Percentiles rank a stretch among this genome's conserved stretches.
phyloP scores from a whole-genome alignment of 2,113 vertebrate genomes.

The Cinclus cinclus region DNA sequence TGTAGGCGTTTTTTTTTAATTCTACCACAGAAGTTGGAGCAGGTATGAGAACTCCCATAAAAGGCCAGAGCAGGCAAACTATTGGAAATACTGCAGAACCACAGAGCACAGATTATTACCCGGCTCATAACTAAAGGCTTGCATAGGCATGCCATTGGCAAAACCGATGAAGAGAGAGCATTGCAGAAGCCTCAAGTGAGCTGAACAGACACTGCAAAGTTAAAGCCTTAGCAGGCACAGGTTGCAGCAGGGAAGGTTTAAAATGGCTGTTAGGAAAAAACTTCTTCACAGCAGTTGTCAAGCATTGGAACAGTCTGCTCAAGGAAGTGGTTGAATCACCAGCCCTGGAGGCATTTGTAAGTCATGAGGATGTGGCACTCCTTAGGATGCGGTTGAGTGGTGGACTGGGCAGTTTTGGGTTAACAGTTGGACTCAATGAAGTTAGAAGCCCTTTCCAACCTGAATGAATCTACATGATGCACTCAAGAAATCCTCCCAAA shows the following conservation, averaged over 20 bases:
- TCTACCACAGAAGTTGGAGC: not conserved
- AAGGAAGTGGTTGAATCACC: not conserved
- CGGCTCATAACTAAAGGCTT: not conserved
- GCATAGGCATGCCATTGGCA: not conserved
- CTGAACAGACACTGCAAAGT: not conserved
- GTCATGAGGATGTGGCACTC: not conserved
- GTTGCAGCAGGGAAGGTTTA: not conserved
- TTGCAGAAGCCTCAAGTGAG: not conserved
- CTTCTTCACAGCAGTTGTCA: not conserved
- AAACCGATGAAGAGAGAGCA: not conserved
- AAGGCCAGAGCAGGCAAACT: not conserved
- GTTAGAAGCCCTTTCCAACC: not conserved
- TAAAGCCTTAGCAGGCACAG: not conserved
- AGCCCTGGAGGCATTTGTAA: not conserved
- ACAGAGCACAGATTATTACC: not conserved
- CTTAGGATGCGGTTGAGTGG: not conserved
- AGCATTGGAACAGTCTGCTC: not conserved
- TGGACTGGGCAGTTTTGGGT: too few relatives aligned
- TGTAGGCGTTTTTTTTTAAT: not conserved
- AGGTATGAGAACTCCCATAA: not conserved
- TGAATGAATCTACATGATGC: not conserved
- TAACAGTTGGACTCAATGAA: not conserved
- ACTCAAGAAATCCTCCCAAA: not conserved
- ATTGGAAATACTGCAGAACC: not conserved
- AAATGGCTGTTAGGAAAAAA: not conserved